Percentiles rank a stretch among this genome's conserved stretches.
phyloP scores from a whole-genome alignment of 2,113 vertebrate species.

The Orcinus orca region DNA sequence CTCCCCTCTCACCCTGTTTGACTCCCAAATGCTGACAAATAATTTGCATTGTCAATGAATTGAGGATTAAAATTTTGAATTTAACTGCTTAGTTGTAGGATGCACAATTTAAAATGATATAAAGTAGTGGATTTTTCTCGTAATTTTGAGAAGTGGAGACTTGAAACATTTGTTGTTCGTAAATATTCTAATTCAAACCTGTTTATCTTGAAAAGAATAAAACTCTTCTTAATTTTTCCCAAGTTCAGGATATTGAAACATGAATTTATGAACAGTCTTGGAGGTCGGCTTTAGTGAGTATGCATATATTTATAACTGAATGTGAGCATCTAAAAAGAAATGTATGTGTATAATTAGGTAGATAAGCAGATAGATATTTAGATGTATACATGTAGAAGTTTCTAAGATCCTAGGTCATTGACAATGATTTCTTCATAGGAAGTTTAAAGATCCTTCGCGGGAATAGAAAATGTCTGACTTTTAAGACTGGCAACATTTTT shows the following conservation, averaged over 20 bases:
- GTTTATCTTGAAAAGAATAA: conserved; percentile 30
- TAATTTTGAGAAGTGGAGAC: conserved; percentile 22
- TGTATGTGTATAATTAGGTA: not conserved
- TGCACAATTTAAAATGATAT: conserved; percentile 58
- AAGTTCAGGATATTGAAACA: conserved; percentile 2
- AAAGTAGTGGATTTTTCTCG: not conserved
- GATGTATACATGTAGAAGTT: not conserved
- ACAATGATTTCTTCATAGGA: conserved; percentile 31
- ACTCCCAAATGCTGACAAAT: conserved; percentile 79
- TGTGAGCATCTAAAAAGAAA: not conserved
- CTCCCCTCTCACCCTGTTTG: conserved; percentile 74
- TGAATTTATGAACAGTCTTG: not conserved
- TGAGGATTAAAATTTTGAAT: conserved; percentile 70
- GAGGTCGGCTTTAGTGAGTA: not conserved
- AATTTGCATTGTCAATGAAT: conserved; percentile 68
- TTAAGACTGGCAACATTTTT: conserved; percentile 56
- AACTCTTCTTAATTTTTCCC: not conserved
- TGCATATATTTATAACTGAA: not conserved
- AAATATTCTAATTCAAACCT: conserved; percentile 29
- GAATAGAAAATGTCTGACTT: conserved; percentile 54
- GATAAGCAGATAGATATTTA: not conserved
- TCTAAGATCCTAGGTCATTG: not conserved
- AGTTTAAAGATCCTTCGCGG: not conserved
- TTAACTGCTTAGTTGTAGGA: conserved; percentile 54
- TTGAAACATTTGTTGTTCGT: not conserved